These are phyloP conservation scores for Xanthorhoe spadicearia DNA, from an alignment of 2,888 invertebrate genomes.

Conservation along the genomic window DNA sequence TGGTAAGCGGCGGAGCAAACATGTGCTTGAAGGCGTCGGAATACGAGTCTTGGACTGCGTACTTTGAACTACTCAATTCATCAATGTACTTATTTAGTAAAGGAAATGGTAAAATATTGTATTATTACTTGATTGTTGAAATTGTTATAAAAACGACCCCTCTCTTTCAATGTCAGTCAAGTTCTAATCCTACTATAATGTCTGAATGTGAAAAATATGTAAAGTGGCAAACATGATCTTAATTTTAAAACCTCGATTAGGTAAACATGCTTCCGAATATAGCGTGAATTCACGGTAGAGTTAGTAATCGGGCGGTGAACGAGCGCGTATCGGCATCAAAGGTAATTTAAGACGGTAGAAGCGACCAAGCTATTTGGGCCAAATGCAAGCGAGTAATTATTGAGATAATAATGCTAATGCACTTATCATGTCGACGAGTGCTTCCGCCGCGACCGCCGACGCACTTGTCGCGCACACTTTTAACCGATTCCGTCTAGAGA, in stretches of 20 bases:
- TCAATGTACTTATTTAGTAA: background rate
- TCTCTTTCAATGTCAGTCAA: background rate
- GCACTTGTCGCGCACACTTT: conserved; percentile 53
- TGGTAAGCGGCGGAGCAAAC: conserved; percentile 77
- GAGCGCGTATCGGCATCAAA: conserved; percentile 64
- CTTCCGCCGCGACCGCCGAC: conserved; percentile 66
- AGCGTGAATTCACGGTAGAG: conserved; percentile 45
- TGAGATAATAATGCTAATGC: conserved; percentile 85
- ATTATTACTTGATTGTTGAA: background rate
- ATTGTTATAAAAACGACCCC: background rate
- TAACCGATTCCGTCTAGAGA: conserved; percentile 57
- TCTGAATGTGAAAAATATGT: conserved; percentile 5
- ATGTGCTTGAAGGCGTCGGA: conserved; percentile 61
- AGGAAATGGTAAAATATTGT: background rate
- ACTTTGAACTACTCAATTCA: background rate
- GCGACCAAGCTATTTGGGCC: conserved; percentile 78
- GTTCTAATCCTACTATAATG: background rate
- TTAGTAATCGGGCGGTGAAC: conserved; percentile 60
- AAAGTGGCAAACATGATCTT: conserved; percentile 15
- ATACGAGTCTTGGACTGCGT: conserved; percentile 44
- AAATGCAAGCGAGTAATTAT: conserved; percentile 84
- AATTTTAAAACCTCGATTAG: conserved; percentile 23
- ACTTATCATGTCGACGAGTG: conserved; percentile 82
- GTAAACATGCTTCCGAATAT: conserved; percentile 31
- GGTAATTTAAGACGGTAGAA: conserved; percentile 77